Evolutionary conservation across 2,797 vertebrate genomes (phyloP).

Genomic region (Pyrocephalus nanus): DNA sequence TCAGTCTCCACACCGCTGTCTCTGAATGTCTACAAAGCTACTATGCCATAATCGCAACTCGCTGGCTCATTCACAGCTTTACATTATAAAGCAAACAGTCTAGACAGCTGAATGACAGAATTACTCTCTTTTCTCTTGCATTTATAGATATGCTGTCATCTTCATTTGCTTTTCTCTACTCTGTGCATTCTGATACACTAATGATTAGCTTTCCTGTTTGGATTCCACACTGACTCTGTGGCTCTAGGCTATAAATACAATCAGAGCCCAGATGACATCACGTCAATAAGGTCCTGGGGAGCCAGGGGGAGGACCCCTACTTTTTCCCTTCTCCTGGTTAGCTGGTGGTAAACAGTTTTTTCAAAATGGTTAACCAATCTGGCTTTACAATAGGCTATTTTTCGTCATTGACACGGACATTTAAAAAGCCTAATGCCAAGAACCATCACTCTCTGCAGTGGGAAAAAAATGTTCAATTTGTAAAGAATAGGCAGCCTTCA

Average conservation of each 20-base stretch:
- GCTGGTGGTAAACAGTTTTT: background rate
- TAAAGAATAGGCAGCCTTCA: background rate
- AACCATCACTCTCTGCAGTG: background rate
- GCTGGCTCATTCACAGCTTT: slow-evolving; percentile 76
- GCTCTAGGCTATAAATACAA: slow-evolving; percentile 75
- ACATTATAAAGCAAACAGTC: slow-evolving; percentile 82
- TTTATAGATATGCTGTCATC: slow-evolving; percentile 75
- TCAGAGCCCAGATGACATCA: slow-evolving; percentile 51
- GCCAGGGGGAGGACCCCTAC: background rate
- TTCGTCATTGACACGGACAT: background rate
- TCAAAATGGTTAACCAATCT: background rate
- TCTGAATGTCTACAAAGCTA: slow-evolving; percentile 79
- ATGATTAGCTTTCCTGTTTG: slow-evolving; percentile 79
- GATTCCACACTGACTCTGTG: slow-evolving; percentile 68
- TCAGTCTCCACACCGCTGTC: slow-evolving; percentile 73
- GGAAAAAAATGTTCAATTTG: background rate
- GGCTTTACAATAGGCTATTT: background rate
- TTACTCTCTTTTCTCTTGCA: slow-evolving; percentile 72
- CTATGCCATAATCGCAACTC: slow-evolving; percentile 63
- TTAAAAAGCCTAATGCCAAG: background rate
- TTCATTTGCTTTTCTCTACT: slow-evolving; percentile 70
- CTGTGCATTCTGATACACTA: slow-evolving; percentile 75
- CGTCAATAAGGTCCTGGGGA: background rate
- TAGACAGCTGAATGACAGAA: slow-evolving; percentile 81
- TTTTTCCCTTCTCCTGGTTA: slow-evolving; percentile 24